phyloP scores from a whole-genome alignment of 2,113 vertebrate species.

The Rhea pennata region DNA sequence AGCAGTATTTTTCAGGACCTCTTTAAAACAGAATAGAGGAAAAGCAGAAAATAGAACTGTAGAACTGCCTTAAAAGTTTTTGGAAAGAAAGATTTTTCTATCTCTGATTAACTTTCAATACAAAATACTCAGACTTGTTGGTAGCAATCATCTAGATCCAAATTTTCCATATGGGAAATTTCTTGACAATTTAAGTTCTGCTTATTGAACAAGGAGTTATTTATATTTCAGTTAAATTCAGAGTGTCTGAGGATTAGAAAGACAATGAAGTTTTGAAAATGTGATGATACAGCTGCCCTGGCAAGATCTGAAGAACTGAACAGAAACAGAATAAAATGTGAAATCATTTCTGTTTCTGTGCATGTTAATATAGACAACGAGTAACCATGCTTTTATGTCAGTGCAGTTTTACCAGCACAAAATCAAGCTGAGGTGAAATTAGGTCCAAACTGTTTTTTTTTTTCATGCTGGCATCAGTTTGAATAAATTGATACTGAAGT shows the following conservation, averaged over 20 bases:
- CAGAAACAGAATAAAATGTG: background rate
- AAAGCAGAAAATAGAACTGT: background rate
- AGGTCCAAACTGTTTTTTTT: background rate
- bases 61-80: background rate
- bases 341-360: background rate
- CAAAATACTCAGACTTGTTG: background rate
- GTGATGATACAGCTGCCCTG: background rate
- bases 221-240: background rate
- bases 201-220: background rate
- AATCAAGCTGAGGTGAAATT: background rate
- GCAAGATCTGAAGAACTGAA: background rate
- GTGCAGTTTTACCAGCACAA: background rate
- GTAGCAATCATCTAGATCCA: background rate
- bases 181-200: background rate
- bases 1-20: background rate
- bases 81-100: background rate
- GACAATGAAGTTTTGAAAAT: background rate
- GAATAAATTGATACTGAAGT: background rate
- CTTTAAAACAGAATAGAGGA: background rate
- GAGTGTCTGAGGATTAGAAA: background rate
- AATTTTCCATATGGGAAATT: background rate
- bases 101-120: background rate
- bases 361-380: background rate
- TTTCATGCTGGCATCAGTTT: background rate
- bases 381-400: background rate